Percentiles rank a stretch among this genome's conserved stretches.
Evolutionary conservation across 2,113 vertebrate species (phyloP).

Genomic region (Telmatochromis sp.): DNA sequence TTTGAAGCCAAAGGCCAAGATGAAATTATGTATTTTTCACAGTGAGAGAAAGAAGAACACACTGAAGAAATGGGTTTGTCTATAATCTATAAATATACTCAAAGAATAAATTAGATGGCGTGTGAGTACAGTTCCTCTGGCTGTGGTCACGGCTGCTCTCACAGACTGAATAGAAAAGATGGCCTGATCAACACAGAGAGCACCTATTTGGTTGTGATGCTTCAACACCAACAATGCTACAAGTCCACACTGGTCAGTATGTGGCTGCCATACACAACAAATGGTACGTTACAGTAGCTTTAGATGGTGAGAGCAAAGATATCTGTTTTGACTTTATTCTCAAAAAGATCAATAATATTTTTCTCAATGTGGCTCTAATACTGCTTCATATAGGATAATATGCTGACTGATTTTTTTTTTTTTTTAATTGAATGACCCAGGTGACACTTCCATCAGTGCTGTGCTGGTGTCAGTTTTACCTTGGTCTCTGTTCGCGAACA

Average conservation of each 20-base stretch:
- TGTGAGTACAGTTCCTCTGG: background rate
- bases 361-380: background rate
- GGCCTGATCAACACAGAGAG: background rate
- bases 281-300: background rate
- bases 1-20: slow-evolving; percentile 2
- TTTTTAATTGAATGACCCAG: background rate
- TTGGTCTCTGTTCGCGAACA: background rate
- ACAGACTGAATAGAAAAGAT: background rate
- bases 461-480: background rate
- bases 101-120: background rate
- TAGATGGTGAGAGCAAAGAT: background rate
- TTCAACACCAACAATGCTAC: background rate
- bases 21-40: background rate
- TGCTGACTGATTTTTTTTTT: background rate
- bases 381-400: background rate
- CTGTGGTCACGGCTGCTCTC: background rate
- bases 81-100: no score
- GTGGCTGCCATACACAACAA: background rate
- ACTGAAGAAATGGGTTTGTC: background rate
- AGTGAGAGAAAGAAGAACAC: background rate
- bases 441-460: background rate
- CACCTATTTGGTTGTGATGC: background rate
- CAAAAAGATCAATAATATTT: background rate
- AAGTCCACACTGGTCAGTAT: background rate
- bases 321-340: background rate